Conservation (phyloP, 2,888 invertebrate genomes). For the Tiliacea citrago region DNA sequence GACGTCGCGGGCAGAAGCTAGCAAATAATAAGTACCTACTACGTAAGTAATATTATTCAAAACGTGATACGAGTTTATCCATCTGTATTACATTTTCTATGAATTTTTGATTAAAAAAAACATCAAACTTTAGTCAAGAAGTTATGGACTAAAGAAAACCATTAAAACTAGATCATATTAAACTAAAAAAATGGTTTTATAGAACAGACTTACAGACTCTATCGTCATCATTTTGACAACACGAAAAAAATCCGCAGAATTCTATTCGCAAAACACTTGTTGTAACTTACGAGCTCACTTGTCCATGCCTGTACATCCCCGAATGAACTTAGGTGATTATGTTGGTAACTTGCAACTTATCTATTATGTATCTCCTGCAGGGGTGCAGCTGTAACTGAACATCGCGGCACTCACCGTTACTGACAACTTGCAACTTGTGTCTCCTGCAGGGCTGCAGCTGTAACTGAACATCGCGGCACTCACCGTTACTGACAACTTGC, state of each 20-base stretch:
- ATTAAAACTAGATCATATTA: background rate
- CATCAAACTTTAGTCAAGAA: background rate
- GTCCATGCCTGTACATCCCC: background rate
- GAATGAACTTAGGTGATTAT: constrained; percentile 52
- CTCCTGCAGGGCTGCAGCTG: constrained; percentile 35
- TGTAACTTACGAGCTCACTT: constrained; percentile 1
- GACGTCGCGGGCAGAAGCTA: too few relatives aligned
- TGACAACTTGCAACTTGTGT: constrained; percentile 35
- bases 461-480: background rate
- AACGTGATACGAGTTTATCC: background rate
- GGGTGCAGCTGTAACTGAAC: constrained; percentile 20
- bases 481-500: constrained; percentile 27
- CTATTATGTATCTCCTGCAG: constrained; percentile 42
- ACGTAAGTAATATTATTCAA: background rate
- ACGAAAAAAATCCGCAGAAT: background rate
- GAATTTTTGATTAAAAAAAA: background rate
- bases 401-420: background rate
- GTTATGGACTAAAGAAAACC: background rate
- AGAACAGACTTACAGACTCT: background rate
- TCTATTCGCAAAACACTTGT: background rate
- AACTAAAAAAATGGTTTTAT: background rate
- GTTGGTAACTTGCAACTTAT: constrained; percentile 48
- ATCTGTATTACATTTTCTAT: background rate
- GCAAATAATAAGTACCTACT: background rate
- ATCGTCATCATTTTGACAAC: background rate